Evolutionary conservation across 2,888 invertebrate genomes (phyloP), one percentile per base, ranked within the genome.

Genomic region (Ischnus inquisitorius): DNA sequence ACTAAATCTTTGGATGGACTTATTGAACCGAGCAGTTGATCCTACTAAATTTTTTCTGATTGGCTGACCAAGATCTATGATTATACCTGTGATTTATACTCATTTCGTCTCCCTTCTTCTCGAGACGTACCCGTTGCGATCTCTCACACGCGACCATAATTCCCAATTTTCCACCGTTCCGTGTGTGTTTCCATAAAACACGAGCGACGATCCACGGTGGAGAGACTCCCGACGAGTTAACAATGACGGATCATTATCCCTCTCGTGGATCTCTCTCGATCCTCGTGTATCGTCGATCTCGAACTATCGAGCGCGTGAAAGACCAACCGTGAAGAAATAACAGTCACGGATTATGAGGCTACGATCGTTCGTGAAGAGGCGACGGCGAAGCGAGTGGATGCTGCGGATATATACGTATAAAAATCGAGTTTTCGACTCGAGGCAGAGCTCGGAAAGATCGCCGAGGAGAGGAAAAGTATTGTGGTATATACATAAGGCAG

Each of bases 231-330:
- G 65, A 19, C 67, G 75, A 79, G 78, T 84, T 78, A 81, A 84
- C 84, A 84, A 84, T 81, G 84, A 84, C 64, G 78, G 78, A 81
- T 81, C 84, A 81, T 84, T 84, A 84, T 84, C 84, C 84, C 84
- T 60, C 81, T 84, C 81, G 78, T 81, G 75, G 84, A 81, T 84
- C 78, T 78, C 62, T 16, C 57, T 48, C 64, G 65, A 72, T 41
- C 69, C 12, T 34, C 54, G 8, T 34, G 57, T 60, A 3, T 43
- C 60, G 72, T 74, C 62, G 72, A 72, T 74, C 72, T 62, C 46
- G 10, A 25, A 14, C 60, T 1, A 60, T 28, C 60, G 14, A 51
- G 19, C 67, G 67, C 25, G 77, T 84, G 84, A 78, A 84, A 84
- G 81, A 78, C 69, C 81, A 81, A 79, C 78, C 81, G 84, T 81